A percentile compares a stretch with the other conserved stretches of the same genome.
Evolutionary conservation across 2,113 vertebrate genomes (phyloP).

Genomic region (Neogobius melanostomus): DNA sequence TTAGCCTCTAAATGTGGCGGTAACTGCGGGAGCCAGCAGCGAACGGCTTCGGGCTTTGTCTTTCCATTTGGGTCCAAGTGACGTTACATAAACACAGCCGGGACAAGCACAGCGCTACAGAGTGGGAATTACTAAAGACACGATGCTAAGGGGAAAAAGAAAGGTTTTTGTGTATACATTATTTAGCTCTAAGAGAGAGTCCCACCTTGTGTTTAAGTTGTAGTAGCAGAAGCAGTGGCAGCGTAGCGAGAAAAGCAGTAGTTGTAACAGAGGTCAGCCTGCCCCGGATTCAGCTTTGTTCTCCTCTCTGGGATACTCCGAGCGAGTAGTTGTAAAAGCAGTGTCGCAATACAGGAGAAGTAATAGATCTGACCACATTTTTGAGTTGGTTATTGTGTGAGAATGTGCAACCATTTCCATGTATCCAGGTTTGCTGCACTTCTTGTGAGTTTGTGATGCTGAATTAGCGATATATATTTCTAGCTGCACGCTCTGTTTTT

Average conservation of each 20-base stretch:
- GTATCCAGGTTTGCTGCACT: too few species aligned
- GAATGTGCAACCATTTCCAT: too few species aligned
- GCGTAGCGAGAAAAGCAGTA: too few species aligned
- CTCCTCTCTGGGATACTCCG: too few species aligned
- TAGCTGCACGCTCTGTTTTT: background rate
- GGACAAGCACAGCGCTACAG: conserved; percentile 6
- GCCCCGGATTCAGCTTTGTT: too few species aligned
- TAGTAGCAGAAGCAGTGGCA: too few species aligned
- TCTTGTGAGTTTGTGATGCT: background rate
- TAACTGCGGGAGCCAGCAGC: conserved; percentile 23
- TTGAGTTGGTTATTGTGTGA: too few species aligned
- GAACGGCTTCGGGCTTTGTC: conserved; percentile 49
- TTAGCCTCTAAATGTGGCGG: conserved; percentile 45
- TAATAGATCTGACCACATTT: too few species aligned
- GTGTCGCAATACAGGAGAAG: too few species aligned
- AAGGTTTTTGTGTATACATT: conserved; percentile 9
- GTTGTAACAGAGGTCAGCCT: too few species aligned
- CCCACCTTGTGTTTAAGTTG: background rate
- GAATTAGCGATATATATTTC: background rate
- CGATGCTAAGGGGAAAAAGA: background rate
- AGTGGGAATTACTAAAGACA: background rate
- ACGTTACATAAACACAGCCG: conserved; percentile 29
- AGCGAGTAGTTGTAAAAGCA: too few species aligned
- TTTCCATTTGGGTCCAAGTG: conserved; percentile 61
- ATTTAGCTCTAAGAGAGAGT: conserved; percentile 3